Evolutionary conservation across 2,113 vertebrate species (phyloP), one percentile per base, ranked within the genome.

Genomic region (Scolopax mira): DNA sequence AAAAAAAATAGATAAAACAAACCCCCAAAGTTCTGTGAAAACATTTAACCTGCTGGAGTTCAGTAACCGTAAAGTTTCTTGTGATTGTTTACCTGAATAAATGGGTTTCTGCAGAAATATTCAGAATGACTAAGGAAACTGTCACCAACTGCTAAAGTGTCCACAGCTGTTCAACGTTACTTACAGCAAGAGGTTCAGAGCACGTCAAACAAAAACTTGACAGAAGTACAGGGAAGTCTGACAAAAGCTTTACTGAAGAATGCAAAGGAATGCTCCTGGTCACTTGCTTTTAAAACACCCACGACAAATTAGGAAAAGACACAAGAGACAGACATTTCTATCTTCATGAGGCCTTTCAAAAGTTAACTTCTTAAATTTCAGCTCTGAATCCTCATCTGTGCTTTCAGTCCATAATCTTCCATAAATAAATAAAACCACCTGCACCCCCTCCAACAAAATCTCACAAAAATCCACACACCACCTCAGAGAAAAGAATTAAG

Each of bases 1-100:
- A 18, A 28, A 17, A 28, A 49, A 0, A 58, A 49, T 0, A 58
- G 3, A 44, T 3, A 42, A 66, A 39, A 28, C 6, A 88, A 78
- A 24, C 5, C 12, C 39, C 11, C 5, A 8, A 48, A 66, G 17
- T 51, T 80, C 37, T 30, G 9, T 58, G 39, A 39, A 61, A 79
- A 67, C 21, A 39, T 17, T 30, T 8, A 1, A 57, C 46, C n/a
- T 87, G 61, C 60, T 87, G 39, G 17, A 64, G 18, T n/a, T 57
- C 60, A 49, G 41, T 21, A 84, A 46, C 33, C 18, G 12, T 33
- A 21, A n/a, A 42, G 31, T 67, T 82, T 30, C 33, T 54, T 72
- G 18, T 21, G 48, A 35, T 6, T 65, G 18, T 33, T 58, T 58
- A 88, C 35, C 27, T 28, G 10, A 87, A 48, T 51, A 88, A 85